These are phyloP conservation scores for Orcinus orca DNA, from an alignment of 2,113 vertebrate species.

Conservation along the genomic window DNA sequence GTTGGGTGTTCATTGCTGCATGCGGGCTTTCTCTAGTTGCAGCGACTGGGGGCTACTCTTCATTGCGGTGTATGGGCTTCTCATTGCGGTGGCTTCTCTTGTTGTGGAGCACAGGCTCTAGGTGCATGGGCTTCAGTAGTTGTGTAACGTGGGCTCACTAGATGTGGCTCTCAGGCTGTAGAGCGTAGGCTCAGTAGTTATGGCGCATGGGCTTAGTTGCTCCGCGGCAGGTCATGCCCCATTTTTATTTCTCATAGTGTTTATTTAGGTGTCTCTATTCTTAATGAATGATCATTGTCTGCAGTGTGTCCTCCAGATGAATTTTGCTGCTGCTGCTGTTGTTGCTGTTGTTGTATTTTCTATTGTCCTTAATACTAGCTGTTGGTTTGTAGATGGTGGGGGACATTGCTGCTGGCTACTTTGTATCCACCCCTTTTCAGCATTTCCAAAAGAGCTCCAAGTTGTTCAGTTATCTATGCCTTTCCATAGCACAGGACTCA, in stretches of 20 bases:
- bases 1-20: no score
- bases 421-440: neutral
- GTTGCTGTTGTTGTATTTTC: neutral
- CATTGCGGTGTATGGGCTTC: rapidly evolving
- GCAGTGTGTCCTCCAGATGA: neutral
- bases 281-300: neutral
- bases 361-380: neutral
- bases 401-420: no score
- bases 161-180: no score
- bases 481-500: neutral
- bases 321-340: neutral
- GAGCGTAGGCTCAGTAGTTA: no score
- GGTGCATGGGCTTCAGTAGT: no score
- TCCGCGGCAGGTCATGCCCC: rapidly evolving
- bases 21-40: no score
- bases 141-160: no score
- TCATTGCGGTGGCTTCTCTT: no score
- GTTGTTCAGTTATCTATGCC: neutral
- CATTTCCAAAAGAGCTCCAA: neutral
- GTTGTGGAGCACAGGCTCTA: no score
- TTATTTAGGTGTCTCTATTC: neutral
- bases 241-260: neutral
- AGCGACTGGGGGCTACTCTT: no score
- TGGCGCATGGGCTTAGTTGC: no score
- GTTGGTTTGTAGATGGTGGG: neutral